Evolutionary conservation across 2,797 vertebrate species (phyloP).

Genomic region (Pteronotus mesoamericanus): DNA sequence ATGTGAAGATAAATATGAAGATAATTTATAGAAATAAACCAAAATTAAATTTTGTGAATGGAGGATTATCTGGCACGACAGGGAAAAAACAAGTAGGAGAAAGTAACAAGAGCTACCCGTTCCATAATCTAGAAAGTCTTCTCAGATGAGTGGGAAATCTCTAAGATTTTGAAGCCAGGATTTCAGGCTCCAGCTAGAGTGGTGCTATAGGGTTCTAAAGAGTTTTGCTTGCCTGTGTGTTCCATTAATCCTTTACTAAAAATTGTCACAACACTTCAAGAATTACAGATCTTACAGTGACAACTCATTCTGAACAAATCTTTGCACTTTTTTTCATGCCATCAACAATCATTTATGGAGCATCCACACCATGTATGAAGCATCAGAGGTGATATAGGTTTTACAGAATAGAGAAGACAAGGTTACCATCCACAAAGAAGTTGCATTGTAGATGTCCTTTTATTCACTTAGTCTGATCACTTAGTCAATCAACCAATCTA

Average conservation of each 20-base stretch:
- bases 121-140: constrained; percentile 11
- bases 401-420: not conserved
- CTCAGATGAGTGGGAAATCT: not conserved
- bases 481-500: not conserved
- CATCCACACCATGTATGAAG: not conserved
- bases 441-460: not conserved
- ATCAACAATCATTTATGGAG: not conserved
- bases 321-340: not conserved
- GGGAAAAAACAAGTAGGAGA: not conserved
- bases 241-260: not conserved
- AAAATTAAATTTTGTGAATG: not conserved
- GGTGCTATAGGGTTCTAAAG: not conserved
- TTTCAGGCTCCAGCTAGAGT: not conserved
- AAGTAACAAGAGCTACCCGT: not conserved
- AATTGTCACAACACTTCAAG: not conserved
- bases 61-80: not conserved
- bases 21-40: not conserved
- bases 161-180: not conserved
- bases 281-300: not conserved
- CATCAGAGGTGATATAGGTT: not conserved
- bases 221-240: not conserved
- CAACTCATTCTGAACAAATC: not conserved
- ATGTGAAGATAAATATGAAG: not conserved
- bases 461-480: not conserved
- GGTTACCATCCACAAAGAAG: not conserved